These are phyloP conservation scores for Himalopsyche kuldschensis DNA, from an alignment of 2,888 invertebrate genomes.

Conservation along the genomic window DNA sequence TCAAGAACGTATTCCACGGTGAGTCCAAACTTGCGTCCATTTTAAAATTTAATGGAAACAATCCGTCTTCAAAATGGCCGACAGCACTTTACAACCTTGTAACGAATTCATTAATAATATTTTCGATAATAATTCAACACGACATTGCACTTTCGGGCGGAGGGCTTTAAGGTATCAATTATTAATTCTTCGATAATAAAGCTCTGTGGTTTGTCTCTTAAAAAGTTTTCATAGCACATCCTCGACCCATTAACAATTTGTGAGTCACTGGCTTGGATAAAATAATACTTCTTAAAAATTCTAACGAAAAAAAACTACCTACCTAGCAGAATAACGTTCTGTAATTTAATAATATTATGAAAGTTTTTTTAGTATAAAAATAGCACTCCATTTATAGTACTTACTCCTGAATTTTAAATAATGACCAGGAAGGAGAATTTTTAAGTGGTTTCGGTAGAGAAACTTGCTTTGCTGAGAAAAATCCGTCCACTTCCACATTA, in stretches of 20 bases:
- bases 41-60: not conserved
- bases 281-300: not conserved
- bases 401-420: no score
- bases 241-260: not conserved
- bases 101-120: not conserved
- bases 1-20: not conserved
- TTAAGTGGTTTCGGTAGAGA: no score
- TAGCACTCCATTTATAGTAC: no score
- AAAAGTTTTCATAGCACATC: no score
- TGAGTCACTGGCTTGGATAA: not conserved
- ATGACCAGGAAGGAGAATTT: no score
- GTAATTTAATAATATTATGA: no score
- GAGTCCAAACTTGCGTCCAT: not conserved
- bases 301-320: no score
- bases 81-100: not conserved
- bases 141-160: not conserved
- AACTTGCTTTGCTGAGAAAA: no score
- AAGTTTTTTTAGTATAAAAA: no score
- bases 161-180: not conserved
- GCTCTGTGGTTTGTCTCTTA: no score
- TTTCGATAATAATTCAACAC: not conserved
- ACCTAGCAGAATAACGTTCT: no score
- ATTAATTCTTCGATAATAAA: not conserved
- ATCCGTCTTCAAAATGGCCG: not conserved
- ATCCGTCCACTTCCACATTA: no score